phyloP scores from a whole-genome alignment of 1,140 invertebrate genomes.

The Cyclargus thomasi region DNA sequence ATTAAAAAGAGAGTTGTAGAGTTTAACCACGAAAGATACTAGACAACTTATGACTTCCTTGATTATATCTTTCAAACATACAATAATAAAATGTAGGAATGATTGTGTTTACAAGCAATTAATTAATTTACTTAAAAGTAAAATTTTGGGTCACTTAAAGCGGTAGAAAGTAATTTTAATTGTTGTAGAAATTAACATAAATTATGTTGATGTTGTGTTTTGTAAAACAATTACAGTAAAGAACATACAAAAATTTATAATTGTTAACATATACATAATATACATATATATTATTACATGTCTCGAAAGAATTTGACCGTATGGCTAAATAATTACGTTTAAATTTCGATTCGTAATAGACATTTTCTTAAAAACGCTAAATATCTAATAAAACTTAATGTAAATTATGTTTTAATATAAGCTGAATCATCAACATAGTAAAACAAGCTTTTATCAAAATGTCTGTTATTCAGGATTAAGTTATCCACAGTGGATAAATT shows the following conservation, averaged over 20 bases:
- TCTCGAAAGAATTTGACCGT: not conserved
- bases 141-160: not conserved
- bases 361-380: too few species aligned
- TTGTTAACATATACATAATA: not conserved
- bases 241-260: not conserved
- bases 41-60: too few species aligned
- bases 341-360: too few species aligned
- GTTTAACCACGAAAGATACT: not conserved
- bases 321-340: too few species aligned
- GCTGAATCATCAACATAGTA: too few species aligned
- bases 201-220: not conserved
- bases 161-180: not conserved
- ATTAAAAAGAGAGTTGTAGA: conserved; percentile 19
- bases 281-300: not conserved
- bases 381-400: too few species aligned
- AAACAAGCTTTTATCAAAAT: too few species aligned
- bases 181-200: not conserved
- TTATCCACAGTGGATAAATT: too few species aligned
- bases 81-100: not conserved
- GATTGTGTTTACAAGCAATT: not conserved
- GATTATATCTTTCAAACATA: too few species aligned
- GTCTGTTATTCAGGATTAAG: too few species aligned
- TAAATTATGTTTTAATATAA: too few species aligned
- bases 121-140: not conserved
- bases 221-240: conserved; percentile 3